Evolutionary conservation across 2,113 vertebrate species (phyloP).

Genomic region (Laticauda colubrina): DNA sequence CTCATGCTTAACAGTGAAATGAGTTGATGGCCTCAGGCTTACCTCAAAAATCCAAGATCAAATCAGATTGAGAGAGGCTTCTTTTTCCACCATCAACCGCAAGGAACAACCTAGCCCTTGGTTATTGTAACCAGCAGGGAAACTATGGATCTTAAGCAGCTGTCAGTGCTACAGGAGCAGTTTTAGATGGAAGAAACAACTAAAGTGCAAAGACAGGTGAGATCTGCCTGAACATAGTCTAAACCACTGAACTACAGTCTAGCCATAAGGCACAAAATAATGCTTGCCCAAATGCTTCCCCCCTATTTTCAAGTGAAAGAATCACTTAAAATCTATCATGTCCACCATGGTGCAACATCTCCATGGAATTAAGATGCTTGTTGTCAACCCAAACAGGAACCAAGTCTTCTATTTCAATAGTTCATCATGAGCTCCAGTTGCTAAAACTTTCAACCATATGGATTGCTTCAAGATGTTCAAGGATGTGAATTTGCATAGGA

Average conservation of each 20-base stretch:
- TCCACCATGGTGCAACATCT: not conserved
- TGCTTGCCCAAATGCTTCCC: not conserved
- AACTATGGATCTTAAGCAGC: not conserved
- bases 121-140: not conserved
- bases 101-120: not conserved
- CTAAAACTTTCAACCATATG: not conserved
- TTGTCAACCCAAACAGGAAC: not conserved
- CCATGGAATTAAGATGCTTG: not conserved
- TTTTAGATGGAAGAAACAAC: not conserved
- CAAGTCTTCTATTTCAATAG: not conserved
- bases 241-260: slow-evolving; percentile 7
- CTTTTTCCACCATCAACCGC: not conserved
- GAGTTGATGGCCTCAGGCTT: not conserved
- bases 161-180: not conserved
- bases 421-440: not conserved
- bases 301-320: not conserved
- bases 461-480: not conserved
- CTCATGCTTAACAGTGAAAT: not conserved
- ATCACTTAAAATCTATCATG: not conserved
- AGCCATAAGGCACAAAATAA: slow-evolving; percentile 3
- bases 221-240: not conserved
- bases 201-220: slow-evolving; percentile 1
- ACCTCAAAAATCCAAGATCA: not conserved
- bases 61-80: not conserved
- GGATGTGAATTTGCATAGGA: not conserved